Evolutionary conservation across 2,888 invertebrate species (phyloP).

Genomic region (Erebia epiphron): DNA sequence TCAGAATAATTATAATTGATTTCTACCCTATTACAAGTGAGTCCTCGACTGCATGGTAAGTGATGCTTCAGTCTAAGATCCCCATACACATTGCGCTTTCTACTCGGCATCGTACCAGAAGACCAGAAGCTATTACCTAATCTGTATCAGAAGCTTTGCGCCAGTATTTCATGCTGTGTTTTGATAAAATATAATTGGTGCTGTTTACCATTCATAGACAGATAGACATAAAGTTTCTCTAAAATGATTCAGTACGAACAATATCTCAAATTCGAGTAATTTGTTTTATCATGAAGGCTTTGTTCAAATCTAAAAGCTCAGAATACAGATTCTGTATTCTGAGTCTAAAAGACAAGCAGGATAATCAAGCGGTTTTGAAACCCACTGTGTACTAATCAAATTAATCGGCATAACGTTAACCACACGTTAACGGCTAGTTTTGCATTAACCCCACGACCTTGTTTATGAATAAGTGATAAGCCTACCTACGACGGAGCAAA

Average conservation of each 20-base stretch:
- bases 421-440: not conserved
- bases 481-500: constrained; percentile 1
- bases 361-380: constrained; percentile 10
- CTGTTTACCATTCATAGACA: not conserved
- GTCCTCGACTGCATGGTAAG: too few relatives aligned
- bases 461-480: not conserved
- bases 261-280: not conserved
- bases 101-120: too few relatives aligned
- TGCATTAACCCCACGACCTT: constrained; percentile 10
- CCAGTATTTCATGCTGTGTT: not conserved
- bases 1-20: too few relatives aligned
- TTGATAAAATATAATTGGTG: not conserved
- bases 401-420: constrained; percentile 1
- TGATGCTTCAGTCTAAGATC: too few relatives aligned
- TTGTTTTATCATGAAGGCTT: not conserved
- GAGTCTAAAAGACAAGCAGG: not conserved
- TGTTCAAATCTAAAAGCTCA: too few relatives aligned
- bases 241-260: not conserved
- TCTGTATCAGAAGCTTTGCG: not conserved
- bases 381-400: constrained; percentile 6
- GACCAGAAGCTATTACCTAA: too few relatives aligned
- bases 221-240: not conserved
- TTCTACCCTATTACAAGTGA: too few relatives aligned
- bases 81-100: too few relatives aligned
- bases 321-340: too few relatives aligned